Conservation (phyloP, 2,797 vertebrate species). For the Nyctibius grandis region DNA sequence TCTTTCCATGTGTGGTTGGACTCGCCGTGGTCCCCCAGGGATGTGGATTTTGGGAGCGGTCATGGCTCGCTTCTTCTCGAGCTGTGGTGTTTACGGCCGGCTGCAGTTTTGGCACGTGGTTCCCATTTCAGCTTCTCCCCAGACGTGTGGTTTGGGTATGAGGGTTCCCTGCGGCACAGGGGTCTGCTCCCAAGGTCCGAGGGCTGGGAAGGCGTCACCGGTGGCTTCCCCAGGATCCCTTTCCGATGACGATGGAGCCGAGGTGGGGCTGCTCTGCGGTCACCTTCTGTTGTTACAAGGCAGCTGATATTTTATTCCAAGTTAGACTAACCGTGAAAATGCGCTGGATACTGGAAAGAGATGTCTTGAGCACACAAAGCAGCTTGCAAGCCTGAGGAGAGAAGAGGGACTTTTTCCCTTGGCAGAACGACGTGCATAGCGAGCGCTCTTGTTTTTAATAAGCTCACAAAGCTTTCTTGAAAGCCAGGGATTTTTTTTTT, state of each 20-base stretch:
- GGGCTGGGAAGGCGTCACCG: rapidly evolving
- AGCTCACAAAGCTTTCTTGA: conserved; percentile 49
- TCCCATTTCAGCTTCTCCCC: neutral
- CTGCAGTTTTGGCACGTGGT: neutral
- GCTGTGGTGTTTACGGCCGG: neutral
- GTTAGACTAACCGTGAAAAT: neutral
- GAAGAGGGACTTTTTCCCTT: conserved; percentile 43
- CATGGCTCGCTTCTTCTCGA: neutral
- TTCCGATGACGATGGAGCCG: neutral
- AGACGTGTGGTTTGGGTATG: neutral
- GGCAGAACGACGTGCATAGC: neutral
- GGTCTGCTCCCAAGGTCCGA: neutral
- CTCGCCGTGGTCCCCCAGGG: rapidly evolving
- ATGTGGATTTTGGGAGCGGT: neutral
- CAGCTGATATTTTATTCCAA: neutral
- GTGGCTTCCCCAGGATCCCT: neutral
- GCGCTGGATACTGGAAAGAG: neutral
- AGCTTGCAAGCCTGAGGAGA: conserved; percentile 20
- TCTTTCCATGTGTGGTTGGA: neutral
- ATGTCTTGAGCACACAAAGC: neutral
- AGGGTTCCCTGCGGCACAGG: neutral
- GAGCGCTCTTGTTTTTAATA: conserved; percentile 36
- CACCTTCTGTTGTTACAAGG: neutral
- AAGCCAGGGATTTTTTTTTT: conserved; percentile 46
- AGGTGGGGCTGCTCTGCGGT: neutral